Base-by-base conservation (phyloP, 2,797 vertebrate species). In the Enteromius afrohamiltoni region DNA sequence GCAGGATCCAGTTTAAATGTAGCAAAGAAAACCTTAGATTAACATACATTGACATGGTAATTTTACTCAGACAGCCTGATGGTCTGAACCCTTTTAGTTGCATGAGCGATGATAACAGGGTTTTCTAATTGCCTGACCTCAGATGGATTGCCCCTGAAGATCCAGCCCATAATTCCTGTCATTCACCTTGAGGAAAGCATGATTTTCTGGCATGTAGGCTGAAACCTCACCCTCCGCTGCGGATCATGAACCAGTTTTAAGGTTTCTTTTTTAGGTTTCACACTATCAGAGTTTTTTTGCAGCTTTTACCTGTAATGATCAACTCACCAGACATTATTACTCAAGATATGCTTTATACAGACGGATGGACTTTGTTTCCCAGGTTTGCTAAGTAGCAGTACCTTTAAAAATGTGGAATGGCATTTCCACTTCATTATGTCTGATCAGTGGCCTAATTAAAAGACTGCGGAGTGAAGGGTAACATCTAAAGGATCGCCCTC, bases 31-130 rank as follows among this genome's bases (percentile, higher is more conserved):
- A 79, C 29, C 64, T 73, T 64, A 87, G 87, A 89, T 89, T 89
- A 88, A 83, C 88, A 88, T 90, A 85, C 82, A 88, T 88, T 90
- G 88, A 86, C 85, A 85, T 81, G 82, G 75, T 87, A 85, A 89
- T 89, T 88, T 86, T 69, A 73, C 75, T 49, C 65, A 21, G 85
- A 75, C 73, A 76, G 85, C 34, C 55, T 78, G 64, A 84, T 79
- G 84, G 65, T 81, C 80, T 49, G 67, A 82, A 82, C 77, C 79
- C 26, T 42, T 70, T 79, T 68, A 79, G 82, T 84, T 83, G 83
- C 69, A 80, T 82, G 84, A 76, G 78, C 65, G 60, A 70, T 79
- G 87, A 89, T 90, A 89, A 87, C 82, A 42, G 86, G 62, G 55
- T 78, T 83, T 78, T 86, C 75, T 89, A 88, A 88, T 88, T 88